Conservation (phyloP, 2,888 invertebrate species). For the Leucozona laternaria region DNA sequence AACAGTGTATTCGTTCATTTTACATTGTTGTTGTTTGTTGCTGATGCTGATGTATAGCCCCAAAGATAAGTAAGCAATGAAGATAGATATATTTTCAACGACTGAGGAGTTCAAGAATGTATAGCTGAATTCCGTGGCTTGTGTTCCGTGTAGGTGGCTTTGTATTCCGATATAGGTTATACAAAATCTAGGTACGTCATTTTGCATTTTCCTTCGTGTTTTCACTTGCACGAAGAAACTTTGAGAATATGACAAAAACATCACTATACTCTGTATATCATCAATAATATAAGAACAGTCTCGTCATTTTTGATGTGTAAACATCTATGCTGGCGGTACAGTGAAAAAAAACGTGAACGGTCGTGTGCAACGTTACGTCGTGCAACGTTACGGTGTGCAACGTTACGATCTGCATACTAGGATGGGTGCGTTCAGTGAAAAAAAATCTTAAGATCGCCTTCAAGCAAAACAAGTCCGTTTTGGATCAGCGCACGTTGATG, state of each 20-base stretch:
- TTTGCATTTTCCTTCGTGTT: neutral
- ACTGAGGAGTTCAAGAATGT: neutral
- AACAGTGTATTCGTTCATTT: slow-evolving; percentile 30
- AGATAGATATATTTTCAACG: neutral
- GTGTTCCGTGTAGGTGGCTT: slow-evolving; percentile 57
- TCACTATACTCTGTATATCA: slow-evolving; percentile 19
- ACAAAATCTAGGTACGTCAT: slow-evolving; percentile 36
- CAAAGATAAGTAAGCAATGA: neutral
- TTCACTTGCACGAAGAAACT: slow-evolving; percentile 28
- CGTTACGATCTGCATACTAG: no score
- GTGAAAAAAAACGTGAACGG: no score
- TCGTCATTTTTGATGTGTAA: no score
- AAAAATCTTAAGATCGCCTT: no score
- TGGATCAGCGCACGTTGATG: no score
- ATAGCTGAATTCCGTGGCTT: slow-evolving; percentile 32
- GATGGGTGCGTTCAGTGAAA: no score
- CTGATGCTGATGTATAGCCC: slow-evolving; percentile 4
- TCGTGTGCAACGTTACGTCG: no score
- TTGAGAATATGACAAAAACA: slow-evolving; percentile 42
- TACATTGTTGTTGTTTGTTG: slow-evolving; percentile 48
- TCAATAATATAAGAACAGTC: slow-evolving; percentile 49
- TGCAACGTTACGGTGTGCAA: no score
- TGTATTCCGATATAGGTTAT: slow-evolving; percentile 29
- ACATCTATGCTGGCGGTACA: no score
- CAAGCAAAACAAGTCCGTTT: no score